phyloP scores from a whole-genome alignment of 2,888 invertebrate species.

The Hipparchia sbordonii region DNA sequence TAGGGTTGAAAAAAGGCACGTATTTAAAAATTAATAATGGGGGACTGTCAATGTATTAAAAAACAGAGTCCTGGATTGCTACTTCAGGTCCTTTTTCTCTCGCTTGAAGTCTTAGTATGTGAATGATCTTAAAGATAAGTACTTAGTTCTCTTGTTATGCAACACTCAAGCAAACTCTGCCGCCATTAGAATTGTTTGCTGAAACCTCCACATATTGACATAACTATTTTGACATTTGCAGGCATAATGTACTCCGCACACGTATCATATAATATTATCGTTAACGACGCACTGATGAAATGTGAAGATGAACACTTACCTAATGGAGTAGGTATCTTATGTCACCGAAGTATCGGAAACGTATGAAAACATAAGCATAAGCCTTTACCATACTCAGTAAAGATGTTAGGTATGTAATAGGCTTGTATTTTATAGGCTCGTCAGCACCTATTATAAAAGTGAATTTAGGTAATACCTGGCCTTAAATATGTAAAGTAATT shows the following conservation, averaged over 20 bases:
- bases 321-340: background rate
- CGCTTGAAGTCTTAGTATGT: background rate
- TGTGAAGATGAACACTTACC: background rate
- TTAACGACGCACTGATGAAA: background rate
- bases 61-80: too few species aligned
- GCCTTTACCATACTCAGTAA: too few species aligned
- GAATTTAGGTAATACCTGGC: too few species aligned
- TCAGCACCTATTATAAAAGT: too few species aligned
- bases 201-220: constrained; percentile 36
- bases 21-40: too few species aligned
- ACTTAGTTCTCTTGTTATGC: background rate
- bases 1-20: constrained; percentile 37
- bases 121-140: background rate
- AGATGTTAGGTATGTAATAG: too few species aligned
- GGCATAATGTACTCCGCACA: constrained; percentile 18
- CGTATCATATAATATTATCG: constrained; percentile 20
- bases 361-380: too few species aligned
- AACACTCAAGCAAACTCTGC: constrained; percentile 28
- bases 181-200: constrained; percentile 32
- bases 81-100: too few species aligned
- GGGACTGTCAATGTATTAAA: too few species aligned
- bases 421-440: too few species aligned
- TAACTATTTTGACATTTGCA: constrained; percentile 38
- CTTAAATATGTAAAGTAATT: too few species aligned
- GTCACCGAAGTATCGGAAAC: background rate